Conservation (phyloP, 1,140 invertebrate genomes). For the Drosophila subpulchrella region DNA sequence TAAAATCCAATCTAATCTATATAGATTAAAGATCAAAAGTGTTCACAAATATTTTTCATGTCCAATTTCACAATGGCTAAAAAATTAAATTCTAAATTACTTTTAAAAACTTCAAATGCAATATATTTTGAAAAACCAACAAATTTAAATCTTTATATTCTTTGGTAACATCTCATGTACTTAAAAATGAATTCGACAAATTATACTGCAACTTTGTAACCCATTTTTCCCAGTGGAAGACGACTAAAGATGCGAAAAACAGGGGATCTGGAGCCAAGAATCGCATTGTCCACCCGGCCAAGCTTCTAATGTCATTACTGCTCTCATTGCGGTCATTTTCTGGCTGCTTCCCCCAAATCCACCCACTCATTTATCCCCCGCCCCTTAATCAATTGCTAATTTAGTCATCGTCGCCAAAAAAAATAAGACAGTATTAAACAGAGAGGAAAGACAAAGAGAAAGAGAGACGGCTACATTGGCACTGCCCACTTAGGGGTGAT, state of each 20-base stretch:
- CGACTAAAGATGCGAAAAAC: neutral
- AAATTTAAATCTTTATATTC: too few species aligned
- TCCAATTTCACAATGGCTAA: too few species aligned
- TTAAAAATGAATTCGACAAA: too few species aligned
- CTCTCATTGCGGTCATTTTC: conserved; percentile 77
- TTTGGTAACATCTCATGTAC: too few species aligned
- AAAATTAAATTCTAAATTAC: too few species aligned
- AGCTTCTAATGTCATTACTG: conserved; percentile 70
- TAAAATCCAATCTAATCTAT: too few species aligned
- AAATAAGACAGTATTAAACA: neutral
- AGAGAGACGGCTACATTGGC: conserved; percentile 6
- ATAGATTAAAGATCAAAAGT: too few species aligned
- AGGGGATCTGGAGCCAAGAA: conserved; percentile 12
- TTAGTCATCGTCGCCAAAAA: conserved; percentile 65
- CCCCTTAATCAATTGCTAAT: conserved; percentile 70
- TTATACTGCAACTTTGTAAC: too few species aligned
- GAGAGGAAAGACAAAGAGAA: neutral
- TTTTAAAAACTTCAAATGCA: too few species aligned
- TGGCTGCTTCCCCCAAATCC: conserved; percentile 13
- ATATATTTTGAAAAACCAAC: too few species aligned
- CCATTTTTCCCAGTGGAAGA: conserved; percentile 2
- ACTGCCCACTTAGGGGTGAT: conserved; percentile 57
- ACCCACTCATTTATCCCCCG: conserved; percentile 2
- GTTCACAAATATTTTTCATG: too few species aligned
- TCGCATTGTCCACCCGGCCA: conserved; percentile 22